phyloP scores from a whole-genome alignment of 2,797 vertebrate genomes.

The Pelodytes ibericus region DNA sequence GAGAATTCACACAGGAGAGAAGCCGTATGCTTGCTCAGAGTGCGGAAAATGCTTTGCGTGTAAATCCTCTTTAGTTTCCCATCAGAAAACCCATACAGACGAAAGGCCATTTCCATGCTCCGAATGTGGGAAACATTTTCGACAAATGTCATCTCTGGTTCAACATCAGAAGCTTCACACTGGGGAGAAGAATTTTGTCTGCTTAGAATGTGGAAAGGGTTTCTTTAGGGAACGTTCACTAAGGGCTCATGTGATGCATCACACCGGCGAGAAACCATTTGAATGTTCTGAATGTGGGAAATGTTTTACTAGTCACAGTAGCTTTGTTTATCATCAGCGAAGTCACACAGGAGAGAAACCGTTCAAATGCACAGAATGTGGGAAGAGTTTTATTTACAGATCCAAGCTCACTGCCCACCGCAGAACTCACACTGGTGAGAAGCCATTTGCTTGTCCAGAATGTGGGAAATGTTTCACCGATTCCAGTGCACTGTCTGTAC shows the following conservation, averaged over 20 bases:
- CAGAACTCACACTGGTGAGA: constrained; percentile 60
- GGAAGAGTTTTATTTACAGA: constrained; percentile 57
- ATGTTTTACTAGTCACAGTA: not conserved
- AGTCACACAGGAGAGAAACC: constrained; percentile 61
- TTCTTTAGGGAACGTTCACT: no score
- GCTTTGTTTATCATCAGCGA: constrained; percentile 53
- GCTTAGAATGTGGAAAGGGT: no score
- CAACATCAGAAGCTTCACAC: not conserved
- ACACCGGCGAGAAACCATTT: not conserved
- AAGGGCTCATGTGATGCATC: no score
- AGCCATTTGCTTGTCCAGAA: no score
- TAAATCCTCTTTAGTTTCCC: not conserved
- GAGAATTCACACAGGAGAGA: not conserved
- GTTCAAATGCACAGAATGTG: constrained; percentile 58
- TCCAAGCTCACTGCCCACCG: constrained; percentile 61
- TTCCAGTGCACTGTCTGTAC: no score
- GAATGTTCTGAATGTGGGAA: constrained; percentile 19
- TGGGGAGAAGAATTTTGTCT: not conserved
- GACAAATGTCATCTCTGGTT: no score
- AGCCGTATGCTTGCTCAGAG: not conserved
- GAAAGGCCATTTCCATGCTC: not conserved
- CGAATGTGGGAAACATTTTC: not conserved
- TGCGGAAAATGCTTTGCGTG: constrained; percentile 6
- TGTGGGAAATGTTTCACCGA: no score
- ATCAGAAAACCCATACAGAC: not conserved